These are phyloP conservation scores for Esox lucius DNA, from an alignment of 2,797 vertebrate genomes.

Conservation along the genomic window DNA sequence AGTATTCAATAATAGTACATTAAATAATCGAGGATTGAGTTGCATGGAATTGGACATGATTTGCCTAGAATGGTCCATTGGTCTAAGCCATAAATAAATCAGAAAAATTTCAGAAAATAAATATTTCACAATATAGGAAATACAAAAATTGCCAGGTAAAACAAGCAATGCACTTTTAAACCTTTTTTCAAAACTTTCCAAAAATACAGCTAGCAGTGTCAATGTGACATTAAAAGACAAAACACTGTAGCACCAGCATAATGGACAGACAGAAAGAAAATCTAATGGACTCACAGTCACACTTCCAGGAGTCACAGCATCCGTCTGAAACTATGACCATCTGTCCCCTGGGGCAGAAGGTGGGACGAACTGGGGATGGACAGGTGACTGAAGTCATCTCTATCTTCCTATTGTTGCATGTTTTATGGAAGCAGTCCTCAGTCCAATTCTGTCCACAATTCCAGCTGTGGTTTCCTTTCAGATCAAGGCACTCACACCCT, in stretches of 20 bases:
- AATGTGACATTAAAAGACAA: not conserved
- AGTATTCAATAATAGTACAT: too few relatives aligned
- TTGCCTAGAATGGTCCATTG: too few relatives aligned
- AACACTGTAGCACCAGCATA: not conserved
- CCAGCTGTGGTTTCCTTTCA: constrained; percentile 46
- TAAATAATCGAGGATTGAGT: too few relatives aligned
- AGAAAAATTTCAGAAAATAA: too few relatives aligned
- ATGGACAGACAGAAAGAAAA: not conserved
- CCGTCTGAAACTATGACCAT: constrained; percentile 49
- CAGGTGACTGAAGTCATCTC: constrained; percentile 53
- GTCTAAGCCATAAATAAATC: too few relatives aligned
- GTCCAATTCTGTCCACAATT: constrained; percentile 51
- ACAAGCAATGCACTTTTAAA: too few relatives aligned
- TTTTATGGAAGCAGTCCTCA: constrained; percentile 65
- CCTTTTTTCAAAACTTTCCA: too few relatives aligned
- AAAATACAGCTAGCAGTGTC: too few relatives aligned
- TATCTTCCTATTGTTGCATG: constrained; percentile 44
- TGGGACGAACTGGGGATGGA: constrained; percentile 19
- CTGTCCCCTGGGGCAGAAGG: constrained; percentile 55
- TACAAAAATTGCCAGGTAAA: too few relatives aligned
- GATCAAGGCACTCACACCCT: constrained; percentile 48
- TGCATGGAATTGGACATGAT: too few relatives aligned
- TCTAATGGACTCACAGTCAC: constrained; percentile 70
- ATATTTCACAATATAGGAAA: too few relatives aligned
- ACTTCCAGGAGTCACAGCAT: constrained; percentile 67